Percentiles rank a stretch among this genome's conserved stretches.
Evolutionary conservation across 2,797 vertebrate species (phyloP).

Genomic region (Epinephelus coioides): DNA sequence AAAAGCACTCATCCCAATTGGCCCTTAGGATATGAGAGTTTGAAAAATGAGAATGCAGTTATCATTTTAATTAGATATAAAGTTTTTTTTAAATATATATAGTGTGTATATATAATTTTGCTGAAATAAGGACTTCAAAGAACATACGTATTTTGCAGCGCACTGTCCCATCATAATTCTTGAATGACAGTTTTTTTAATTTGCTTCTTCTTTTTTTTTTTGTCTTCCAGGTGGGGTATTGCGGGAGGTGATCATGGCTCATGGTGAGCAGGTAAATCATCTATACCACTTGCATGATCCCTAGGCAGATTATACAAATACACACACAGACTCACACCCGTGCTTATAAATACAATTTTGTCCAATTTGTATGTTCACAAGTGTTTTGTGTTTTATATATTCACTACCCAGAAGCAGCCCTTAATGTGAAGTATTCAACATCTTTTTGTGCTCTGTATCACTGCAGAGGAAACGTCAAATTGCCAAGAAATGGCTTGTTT

Average conservation of each 20-base stretch:
- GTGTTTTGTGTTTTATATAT: not conserved
- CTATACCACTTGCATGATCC: not conserved
- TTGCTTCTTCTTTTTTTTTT: slow-evolving; percentile 19
- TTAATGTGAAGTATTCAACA: not conserved
- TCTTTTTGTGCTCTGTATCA: not conserved
- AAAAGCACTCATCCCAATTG: slow-evolving; percentile 98
- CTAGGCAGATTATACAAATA: slow-evolving; percentile 1
- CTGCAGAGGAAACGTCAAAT: not conserved
- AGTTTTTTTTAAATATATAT: slow-evolving; percentile 89
- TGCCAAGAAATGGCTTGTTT: not conserved
- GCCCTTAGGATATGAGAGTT: slow-evolving; percentile 99
- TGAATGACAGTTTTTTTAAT: slow-evolving; percentile 60
- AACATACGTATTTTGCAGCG: slow-evolving; percentile 82
- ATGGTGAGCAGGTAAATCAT: slow-evolving; percentile 42
- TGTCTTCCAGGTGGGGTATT: slow-evolving; percentile 18
- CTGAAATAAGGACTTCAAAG: slow-evolving; percentile 99
- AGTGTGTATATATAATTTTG: slow-evolving; percentile 86
- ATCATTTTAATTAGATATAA: slow-evolving; percentile 99
- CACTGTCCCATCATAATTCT: slow-evolving; percentile 48
- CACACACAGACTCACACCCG: slow-evolving; percentile 3
- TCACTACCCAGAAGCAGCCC: not conserved
- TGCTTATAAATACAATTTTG: not conserved
- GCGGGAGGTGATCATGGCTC: not conserved
- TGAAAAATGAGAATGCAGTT: slow-evolving; percentile 99
- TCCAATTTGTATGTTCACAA: not conserved